A percentile compares a stretch with the other conserved stretches of the same genome.
These are phyloP conservation scores for Sclerurus mexicanus DNA, from an alignment of 2,113 vertebrate genomes.

Conservation along the genomic window DNA sequence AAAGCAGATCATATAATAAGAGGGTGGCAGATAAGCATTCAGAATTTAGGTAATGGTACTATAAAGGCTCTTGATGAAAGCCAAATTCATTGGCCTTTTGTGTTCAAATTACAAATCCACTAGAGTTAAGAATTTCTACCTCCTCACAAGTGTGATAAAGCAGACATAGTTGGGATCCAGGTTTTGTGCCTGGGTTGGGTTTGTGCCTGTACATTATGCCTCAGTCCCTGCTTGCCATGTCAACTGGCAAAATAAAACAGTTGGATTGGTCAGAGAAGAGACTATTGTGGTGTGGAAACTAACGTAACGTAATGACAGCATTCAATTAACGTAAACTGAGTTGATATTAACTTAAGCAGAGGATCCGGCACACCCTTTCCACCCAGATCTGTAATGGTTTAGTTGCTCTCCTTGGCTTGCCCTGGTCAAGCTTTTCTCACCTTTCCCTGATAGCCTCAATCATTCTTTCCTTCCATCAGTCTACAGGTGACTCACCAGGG, in stretches of 20 bases:
- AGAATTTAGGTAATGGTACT: not conserved
- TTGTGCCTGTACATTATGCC: not conserved
- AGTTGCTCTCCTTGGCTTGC: not conserved
- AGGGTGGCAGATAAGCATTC: not conserved
- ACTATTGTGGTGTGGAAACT: not conserved
- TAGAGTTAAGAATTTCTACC: not conserved
- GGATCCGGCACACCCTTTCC: not conserved
- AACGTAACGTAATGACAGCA: not conserved
- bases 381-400: not conserved
- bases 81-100: not conserved
- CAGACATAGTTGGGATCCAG: rapidly evolving
- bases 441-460: not conserved
- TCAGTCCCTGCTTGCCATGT: not conserved
- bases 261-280: not conserved
- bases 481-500: not conserved
- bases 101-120: not conserved
- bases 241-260: not conserved
- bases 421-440: not conserved
- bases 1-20: not conserved
- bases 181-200: not conserved
- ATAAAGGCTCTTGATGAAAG: not conserved
- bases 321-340: not conserved
- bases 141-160: not conserved
- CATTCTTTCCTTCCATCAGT: not conserved
- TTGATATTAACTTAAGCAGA: not conserved